Conservation (phyloP, 2,113 vertebrate genomes). For the Prolemur simus region DNA sequence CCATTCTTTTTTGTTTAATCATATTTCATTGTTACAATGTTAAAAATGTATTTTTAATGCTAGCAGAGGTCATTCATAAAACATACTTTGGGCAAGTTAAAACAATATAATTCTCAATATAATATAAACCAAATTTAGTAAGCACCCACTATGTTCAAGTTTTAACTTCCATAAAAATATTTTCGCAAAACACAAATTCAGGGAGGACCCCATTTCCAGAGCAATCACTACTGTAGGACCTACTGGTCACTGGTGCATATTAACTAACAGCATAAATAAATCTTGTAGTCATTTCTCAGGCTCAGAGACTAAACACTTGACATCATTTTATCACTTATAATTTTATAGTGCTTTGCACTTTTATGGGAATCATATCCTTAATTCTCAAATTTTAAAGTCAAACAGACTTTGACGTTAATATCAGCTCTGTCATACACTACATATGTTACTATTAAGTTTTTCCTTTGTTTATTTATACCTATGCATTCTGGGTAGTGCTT, state of each 20-base stretch:
- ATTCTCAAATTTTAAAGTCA: background rate
- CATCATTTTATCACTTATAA: background rate
- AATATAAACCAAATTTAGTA: background rate
- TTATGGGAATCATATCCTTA: background rate
- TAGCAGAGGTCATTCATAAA: background rate
- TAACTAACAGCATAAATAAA: background rate
- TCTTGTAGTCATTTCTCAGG: background rate
- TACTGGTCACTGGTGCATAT: background rate
- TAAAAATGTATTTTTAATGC: background rate
- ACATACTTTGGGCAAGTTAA: background rate
- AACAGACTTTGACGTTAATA: background rate
- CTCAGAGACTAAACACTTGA: background rate
- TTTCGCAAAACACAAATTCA: background rate
- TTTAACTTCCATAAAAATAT: background rate
- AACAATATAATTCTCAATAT: background rate
- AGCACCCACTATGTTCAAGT: background rate
- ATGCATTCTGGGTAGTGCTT: background rate
- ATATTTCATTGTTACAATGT: background rate
- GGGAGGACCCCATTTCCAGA: background rate
- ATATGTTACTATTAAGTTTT: background rate
- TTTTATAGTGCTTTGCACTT: background rate
- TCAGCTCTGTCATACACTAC: background rate
- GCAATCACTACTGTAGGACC: background rate
- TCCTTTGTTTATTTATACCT: background rate
- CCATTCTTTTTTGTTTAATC: background rate